A percentile compares a stretch with the other conserved stretches of the same genome.
phyloP scores from a whole-genome alignment of 1,140 invertebrate genomes.

The Euschistus heros region DNA sequence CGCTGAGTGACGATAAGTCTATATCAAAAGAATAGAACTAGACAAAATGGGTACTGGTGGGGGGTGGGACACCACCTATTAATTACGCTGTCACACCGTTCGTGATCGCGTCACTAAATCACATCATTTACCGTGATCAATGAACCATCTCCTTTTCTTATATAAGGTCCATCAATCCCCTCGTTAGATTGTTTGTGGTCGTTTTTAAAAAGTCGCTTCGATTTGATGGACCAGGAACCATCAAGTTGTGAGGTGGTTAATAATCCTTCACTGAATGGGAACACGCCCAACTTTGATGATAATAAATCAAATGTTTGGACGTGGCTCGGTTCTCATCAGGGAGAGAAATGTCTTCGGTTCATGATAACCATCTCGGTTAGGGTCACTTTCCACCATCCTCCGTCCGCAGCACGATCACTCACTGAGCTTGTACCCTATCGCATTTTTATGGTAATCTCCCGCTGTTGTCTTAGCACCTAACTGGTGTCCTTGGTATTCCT shows the following conservation, averaged over 20 bases:
- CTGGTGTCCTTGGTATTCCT: too few species aligned
- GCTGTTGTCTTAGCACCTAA: too few species aligned
- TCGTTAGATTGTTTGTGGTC: slow-evolving; percentile 17
- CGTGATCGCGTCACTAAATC: slow-evolving; percentile 14
- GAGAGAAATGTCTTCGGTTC: too few species aligned
- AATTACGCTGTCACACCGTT: slow-evolving; percentile 11
- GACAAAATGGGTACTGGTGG: background rate
- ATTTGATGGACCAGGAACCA: background rate
- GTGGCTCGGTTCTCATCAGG: too few species aligned
- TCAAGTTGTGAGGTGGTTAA: background rate
- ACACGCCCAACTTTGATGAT: slow-evolving; percentile 16
- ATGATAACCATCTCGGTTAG: too few species aligned
- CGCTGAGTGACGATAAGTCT: too few species aligned
- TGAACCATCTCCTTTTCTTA: slow-evolving; percentile 16
- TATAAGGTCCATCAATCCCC: slow-evolving; percentile 12
- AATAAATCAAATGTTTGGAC: slow-evolving; percentile 5
- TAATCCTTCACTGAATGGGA: slow-evolving; percentile 9
- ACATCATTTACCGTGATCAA: slow-evolving; percentile 15
- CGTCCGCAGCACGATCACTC: too few species aligned
- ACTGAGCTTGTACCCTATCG: too few species aligned
- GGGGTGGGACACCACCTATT: slow-evolving; percentile 2
- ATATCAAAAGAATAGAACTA: background rate
- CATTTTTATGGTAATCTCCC: too few species aligned
- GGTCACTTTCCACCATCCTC: too few species aligned
- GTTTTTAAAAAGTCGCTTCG: slow-evolving; percentile 12